phyloP scores from a whole-genome alignment of 2,888 invertebrate species.

The Pyrocoelia pectoralis region DNA sequence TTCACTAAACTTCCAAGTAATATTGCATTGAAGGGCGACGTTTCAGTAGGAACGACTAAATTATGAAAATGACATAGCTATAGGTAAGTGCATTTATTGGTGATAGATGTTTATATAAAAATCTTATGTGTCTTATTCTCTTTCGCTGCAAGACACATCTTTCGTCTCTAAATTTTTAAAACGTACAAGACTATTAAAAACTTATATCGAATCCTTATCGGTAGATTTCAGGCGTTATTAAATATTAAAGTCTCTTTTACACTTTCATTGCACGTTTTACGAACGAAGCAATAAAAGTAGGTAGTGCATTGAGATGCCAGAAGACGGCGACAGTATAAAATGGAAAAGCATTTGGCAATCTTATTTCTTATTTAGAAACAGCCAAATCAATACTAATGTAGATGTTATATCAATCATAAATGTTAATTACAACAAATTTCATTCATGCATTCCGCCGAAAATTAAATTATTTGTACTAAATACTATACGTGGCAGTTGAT shows the following conservation, averaged over 20 bases:
- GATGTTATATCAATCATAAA: not conserved
- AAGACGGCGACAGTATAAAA: slow-evolving; percentile 4
- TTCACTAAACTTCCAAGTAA: too few species aligned
- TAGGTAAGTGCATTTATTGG: too few species aligned
- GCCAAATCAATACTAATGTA: not conserved
- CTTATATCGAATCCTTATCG: slow-evolving; percentile 12
- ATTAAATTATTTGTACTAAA: slow-evolving; percentile 1
- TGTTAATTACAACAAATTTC: slow-evolving; percentile 5
- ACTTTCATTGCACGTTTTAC: slow-evolving; percentile 16
- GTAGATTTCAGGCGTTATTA: slow-evolving; percentile 18
- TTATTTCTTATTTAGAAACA: slow-evolving; percentile 6
- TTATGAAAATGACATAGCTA: too few species aligned
- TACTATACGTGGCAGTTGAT: not conserved
- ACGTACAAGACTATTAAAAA: not conserved
- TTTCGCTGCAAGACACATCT: too few species aligned
- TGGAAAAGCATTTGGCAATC: not conserved
- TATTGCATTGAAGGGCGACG: too few species aligned
- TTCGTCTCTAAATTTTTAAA: not conserved
- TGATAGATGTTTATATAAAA: too few species aligned
- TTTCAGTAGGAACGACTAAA: too few species aligned
- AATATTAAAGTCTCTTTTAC: slow-evolving; percentile 12
- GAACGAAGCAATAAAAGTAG: slow-evolving; percentile 11
- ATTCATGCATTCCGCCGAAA: not conserved
- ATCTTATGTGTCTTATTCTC: too few species aligned
- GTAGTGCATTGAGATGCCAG: slow-evolving; percentile 1